Conservation (phyloP, 2,888 invertebrate species). For the Orthonevra nobilis region DNA sequence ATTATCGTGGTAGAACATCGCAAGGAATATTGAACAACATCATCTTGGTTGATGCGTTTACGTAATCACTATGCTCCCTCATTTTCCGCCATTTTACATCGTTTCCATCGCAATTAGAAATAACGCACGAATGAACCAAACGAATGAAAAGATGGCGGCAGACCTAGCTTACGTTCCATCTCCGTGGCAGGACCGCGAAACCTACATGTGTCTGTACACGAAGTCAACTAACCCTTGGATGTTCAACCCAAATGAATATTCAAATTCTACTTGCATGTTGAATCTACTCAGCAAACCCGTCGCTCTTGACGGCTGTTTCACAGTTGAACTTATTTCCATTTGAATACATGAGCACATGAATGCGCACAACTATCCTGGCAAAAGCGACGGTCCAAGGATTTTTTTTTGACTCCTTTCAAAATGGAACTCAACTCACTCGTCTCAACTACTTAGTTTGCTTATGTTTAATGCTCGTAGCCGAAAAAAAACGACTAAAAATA, state of each 20-base stretch:
- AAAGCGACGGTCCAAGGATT: no score
- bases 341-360: constrained; percentile 26
- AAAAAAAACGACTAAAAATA: background rate
- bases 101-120: constrained; percentile 57
- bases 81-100: constrained; percentile 52
- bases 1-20: background rate
- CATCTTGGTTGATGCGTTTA: constrained; percentile 49
- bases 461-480: no score
- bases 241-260: constrained; percentile 62
- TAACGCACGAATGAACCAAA: constrained; percentile 46
- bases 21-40: constrained; percentile 37
- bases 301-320: constrained; percentile 20
- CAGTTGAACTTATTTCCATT: constrained; percentile 55
- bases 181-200: background rate
- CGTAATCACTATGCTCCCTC: constrained; percentile 43
- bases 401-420: no score
- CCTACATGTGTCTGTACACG: background rate
- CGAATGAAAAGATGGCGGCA: no score
- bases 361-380: background rate
- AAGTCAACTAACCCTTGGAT: constrained; percentile 39
- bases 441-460: background rate
- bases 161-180: no score
- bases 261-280: constrained; percentile 52
- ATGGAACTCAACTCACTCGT: no score
- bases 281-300: no score